Conservation (phyloP, 2,888 invertebrate genomes). For the Mesochorus sp. region DNA sequence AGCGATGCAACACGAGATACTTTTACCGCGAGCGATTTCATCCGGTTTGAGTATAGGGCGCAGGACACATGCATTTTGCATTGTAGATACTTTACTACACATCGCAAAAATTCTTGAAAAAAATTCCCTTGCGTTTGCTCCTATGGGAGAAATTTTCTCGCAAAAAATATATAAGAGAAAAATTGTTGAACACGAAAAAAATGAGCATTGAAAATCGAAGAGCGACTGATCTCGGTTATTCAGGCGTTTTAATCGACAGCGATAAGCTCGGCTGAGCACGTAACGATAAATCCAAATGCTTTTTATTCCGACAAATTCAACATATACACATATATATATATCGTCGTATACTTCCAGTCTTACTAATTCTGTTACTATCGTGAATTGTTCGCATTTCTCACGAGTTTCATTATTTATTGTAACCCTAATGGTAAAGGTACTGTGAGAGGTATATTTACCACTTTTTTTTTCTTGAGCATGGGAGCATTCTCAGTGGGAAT, state of each 20-base stretch:
- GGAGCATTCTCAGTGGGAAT: conserved; percentile 18
- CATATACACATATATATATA: background rate
- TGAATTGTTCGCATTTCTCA: conserved; percentile 34
- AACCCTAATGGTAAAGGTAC: background rate
- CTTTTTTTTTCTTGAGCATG: conserved; percentile 22
- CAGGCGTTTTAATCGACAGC: conserved; percentile 25
- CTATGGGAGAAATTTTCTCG: no score
- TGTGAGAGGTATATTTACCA: conserved; percentile 15
- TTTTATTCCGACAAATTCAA: conserved; percentile 10
- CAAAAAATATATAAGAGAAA: no score
- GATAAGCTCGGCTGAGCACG: conserved; percentile 41
- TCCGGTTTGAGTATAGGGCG: background rate
- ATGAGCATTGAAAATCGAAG: conserved; percentile 13
- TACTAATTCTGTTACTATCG: conserved; percentile 16
- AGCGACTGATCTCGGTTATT: conserved; percentile 16
- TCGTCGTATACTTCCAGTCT: background rate
- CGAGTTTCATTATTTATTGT: conserved; percentile 8
- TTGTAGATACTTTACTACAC: background rate
- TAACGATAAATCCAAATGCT: conserved; percentile 33
- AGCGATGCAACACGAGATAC: conserved; percentile 69
- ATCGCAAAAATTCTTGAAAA: conserved; percentile 13
- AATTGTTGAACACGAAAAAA: conserved; percentile 7
- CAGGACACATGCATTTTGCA: conserved; percentile 12
- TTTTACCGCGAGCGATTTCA: conserved; percentile 70
- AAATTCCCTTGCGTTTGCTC: conserved; percentile 10